phyloP scores from a whole-genome alignment of 1,140 invertebrate species.

The Mercenaria mercenaria region DNA sequence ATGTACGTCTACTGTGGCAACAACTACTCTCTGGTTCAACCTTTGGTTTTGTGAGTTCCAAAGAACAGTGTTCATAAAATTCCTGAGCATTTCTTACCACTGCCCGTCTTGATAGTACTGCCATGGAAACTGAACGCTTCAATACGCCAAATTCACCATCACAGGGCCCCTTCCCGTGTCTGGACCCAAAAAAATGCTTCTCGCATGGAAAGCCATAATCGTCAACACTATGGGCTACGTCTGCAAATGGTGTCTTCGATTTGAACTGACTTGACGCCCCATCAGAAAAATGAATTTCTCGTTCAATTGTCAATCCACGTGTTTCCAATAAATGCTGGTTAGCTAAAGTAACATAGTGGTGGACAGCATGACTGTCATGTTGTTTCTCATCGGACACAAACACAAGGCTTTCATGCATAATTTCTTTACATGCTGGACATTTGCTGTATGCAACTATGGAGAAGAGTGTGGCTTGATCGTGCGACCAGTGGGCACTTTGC shows the following conservation, averaged over 20 bases:
- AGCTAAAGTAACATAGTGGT: constrained; percentile 20
- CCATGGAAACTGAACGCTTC: constrained; percentile 31
- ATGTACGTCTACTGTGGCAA: neutral
- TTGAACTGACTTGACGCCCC: constrained; percentile 66
- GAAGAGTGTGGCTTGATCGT: constrained; percentile 40
- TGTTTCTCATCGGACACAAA: no score
- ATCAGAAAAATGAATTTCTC: constrained; percentile 62
- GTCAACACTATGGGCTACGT: neutral
- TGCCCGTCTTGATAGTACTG: constrained; percentile 28
- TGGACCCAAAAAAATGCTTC: constrained; percentile 62
- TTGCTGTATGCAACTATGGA: constrained; percentile 25
- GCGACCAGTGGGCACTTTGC: no score
- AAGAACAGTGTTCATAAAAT: constrained; percentile 41
- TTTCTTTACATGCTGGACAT: constrained; percentile 1
- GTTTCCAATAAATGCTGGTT: constrained; percentile 50
- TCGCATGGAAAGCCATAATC: constrained; percentile 35
- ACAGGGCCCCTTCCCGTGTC: constrained; percentile 66
- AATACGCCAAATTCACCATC: constrained; percentile 66
- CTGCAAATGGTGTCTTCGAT: constrained; percentile 54
- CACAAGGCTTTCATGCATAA: constrained; percentile 27
- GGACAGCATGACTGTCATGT: constrained; percentile 60
- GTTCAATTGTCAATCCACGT: neutral
- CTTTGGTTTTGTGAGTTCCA: constrained; percentile 26
- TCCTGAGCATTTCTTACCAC: constrained; percentile 43
- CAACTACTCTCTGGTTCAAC: no score